phyloP scores from a whole-genome alignment of 2,888 invertebrate genomes.

The Sarcophaga rosellei region DNA sequence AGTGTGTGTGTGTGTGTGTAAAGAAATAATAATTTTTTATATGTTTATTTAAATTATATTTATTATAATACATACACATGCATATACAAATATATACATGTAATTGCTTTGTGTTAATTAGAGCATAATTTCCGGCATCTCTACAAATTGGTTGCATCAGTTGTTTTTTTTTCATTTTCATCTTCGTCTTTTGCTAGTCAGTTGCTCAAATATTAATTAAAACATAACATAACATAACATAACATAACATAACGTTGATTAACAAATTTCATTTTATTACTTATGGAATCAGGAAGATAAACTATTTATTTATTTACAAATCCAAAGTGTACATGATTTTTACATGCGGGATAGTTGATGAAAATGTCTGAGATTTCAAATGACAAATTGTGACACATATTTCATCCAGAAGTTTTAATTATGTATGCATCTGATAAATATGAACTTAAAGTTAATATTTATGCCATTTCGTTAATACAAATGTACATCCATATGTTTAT shows the following conservation, averaged over 20 bases:
- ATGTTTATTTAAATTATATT: too few relatives aligned
- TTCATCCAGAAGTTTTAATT: too few relatives aligned
- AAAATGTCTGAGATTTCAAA: too few relatives aligned
- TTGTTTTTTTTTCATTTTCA: not conserved
- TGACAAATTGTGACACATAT: too few relatives aligned
- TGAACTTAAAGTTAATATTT: too few relatives aligned
- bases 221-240: not conserved
- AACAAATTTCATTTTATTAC: constrained; percentile 4
- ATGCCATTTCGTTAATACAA: too few relatives aligned
- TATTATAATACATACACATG: too few relatives aligned
- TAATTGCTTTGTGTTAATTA: constrained; percentile 46
- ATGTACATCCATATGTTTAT: too few relatives aligned
- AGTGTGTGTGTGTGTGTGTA: not conserved
- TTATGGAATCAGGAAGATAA: constrained; percentile 9
- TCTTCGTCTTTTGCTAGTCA: not conserved
- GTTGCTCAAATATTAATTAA: constrained; percentile 47
- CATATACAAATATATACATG: not conserved
- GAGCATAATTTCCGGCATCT: constrained; percentile 58
- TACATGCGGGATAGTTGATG: too few relatives aligned
- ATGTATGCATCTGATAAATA: too few relatives aligned
- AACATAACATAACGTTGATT: constrained; percentile 16
- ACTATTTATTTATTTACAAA: not conserved
- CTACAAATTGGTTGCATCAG: constrained; percentile 31
- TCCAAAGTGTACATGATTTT: too few relatives aligned
- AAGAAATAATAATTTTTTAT: too few relatives aligned